Conservation (phyloP, 2,888 invertebrate genomes). For the Idaea biselata region DNA sequence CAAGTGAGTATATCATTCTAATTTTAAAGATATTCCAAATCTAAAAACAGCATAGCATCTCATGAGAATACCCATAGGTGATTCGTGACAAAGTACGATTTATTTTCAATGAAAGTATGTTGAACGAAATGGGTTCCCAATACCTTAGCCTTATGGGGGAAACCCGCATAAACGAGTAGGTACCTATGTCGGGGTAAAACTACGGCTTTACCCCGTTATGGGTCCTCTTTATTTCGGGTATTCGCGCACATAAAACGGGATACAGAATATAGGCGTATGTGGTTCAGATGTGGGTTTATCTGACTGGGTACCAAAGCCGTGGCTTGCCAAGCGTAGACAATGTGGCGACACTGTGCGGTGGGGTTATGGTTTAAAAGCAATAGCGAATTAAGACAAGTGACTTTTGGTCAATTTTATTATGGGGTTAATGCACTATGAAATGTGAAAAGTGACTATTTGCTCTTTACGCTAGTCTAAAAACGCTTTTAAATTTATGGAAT, state of each 20-base stretch:
- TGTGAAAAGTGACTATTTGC: no score
- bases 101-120: conserved; percentile 44
- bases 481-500: no score
- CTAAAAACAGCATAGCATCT: neutral
- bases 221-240: neutral
- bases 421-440: neutral
- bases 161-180: conserved; percentile 38
- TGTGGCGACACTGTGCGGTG: conserved; percentile 34
- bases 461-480: no score
- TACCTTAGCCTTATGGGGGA: conserved; percentile 26
- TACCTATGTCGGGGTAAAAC: conserved; percentile 1
- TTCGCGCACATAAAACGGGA: conserved; percentile 20
- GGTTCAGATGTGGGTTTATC: conserved; percentile 36
- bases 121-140: conserved; percentile 58
- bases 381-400: conserved; percentile 19
- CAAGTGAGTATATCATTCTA: no score
- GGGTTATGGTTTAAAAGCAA: conserved; percentile 9
- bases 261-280: conserved; percentile 20
- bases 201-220: conserved; percentile 16
- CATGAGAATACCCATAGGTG: neutral
- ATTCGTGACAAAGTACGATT: neutral
- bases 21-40: neutral
- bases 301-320: conserved; percentile 28
- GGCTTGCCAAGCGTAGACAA: conserved; percentile 38
- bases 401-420: neutral